Evolutionary conservation across 2,797 vertebrate species (phyloP).

Genomic region (Hippoglossus hippoglossus): DNA sequence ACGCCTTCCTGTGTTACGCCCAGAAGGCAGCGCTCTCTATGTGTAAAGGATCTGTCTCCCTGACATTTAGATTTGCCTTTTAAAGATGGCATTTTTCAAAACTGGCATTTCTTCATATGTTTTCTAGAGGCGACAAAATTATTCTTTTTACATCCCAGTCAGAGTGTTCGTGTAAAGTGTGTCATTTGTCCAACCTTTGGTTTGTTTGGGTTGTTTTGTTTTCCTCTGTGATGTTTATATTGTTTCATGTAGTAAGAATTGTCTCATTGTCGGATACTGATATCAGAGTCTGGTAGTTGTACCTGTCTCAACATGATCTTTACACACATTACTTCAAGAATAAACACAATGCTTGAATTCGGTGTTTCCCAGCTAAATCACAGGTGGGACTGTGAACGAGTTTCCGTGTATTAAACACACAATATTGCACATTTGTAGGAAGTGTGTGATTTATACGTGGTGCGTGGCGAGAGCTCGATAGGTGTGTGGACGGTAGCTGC

Average conservation of each 20-base stretch:
- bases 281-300: background rate
- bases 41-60: slow-evolving; percentile 80
- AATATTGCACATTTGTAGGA: slow-evolving; percentile 46
- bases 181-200: slow-evolving; percentile 63
- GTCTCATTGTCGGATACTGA: slow-evolving; percentile 2
- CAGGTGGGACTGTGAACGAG: background rate
- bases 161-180: slow-evolving; percentile 57
- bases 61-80: slow-evolving; percentile 84
- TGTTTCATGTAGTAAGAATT: slow-evolving; percentile 16
- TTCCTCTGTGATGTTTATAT: slow-evolving; percentile 35
- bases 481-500: slow-evolving; percentile 45
- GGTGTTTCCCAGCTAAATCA: background rate
- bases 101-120: slow-evolving; percentile 74
- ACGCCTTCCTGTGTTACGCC: slow-evolving; percentile 69
- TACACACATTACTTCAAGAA: slow-evolving; percentile 7
- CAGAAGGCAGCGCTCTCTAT: slow-evolving; percentile 75
- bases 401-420: slow-evolving; percentile 4
- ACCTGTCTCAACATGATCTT: background rate
- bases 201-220: slow-evolving; percentile 50
- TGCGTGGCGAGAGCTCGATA: slow-evolving; percentile 36
- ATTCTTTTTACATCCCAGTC: slow-evolving; percentile 65
- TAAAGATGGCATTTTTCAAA: slow-evolving; percentile 82
- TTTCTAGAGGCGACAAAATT: slow-evolving; percentile 72
- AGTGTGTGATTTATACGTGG: slow-evolving; percentile 38
- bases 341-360: slow-evolving; percentile 3